Base-by-base conservation (phyloP, 2,797 vertebrate species). In the Gymnopithys bicolor region DNA sequence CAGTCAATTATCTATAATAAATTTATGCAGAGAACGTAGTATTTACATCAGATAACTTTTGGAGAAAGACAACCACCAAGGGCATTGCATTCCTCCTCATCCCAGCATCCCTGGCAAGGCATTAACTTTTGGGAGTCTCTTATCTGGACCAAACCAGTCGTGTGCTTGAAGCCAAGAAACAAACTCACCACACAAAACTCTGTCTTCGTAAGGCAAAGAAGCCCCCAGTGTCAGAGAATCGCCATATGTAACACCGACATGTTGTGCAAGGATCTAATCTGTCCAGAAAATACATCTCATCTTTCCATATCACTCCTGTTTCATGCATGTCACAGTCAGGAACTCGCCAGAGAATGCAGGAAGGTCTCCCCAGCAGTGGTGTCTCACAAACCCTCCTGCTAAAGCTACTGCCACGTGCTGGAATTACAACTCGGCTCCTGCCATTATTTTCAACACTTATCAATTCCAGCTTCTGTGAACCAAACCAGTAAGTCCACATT, bases 1-100 rank as follows among this genome's bases (percentile, higher is more conserved):
- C 71, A 97, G 84, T 73, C 94, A 91, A 91, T 96, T 95, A 96
- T 90, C 87, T 78, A 70, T 30, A 70, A 88, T 79, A 88, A 87
- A 97, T 95, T 87, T 92, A 97, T 81, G 94, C 66, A 89, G 76
- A 88, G 91, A 35, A 80, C 15, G 24, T 69, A 96, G 80, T 87
- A 82, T 95, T 96, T 92, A 92, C 89, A 95, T 7, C 41, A 94
- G 78, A 85, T 74, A 73, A 90, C 70, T 78, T 71, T 19, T 87
- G 84, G 73, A 78, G 76, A 43, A 69, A 86, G 89, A 86, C 91
- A 91, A 70, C 48, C 73, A 67, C 60, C 94, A 91, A 96, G 70
- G 92, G 51, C 78, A 81, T 19, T 27, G 24, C 75, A 32, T 60
- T 86, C 59, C 68, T 55, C 49, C 49, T 33, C n/a, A 6, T 30